Conservation (phyloP, 2,888 invertebrate genomes). For the Gandaritis pyraliata region DNA sequence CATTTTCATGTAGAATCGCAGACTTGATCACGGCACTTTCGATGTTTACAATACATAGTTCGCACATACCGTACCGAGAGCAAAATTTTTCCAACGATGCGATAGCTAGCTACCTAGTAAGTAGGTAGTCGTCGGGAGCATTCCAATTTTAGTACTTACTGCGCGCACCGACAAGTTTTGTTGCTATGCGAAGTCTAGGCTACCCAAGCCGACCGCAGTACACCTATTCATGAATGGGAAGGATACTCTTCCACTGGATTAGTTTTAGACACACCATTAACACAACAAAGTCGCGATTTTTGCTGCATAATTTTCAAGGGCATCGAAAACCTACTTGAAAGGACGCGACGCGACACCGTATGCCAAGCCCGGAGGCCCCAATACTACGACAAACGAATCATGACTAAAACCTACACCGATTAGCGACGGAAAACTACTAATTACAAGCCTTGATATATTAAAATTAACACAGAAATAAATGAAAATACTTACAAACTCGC, state of each 20-base stretch:
- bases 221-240: constrained; percentile 59
- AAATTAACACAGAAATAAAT: constrained; percentile 76
- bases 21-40: constrained; percentile 54
- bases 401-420: constrained; percentile 74
- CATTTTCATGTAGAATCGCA: constrained; percentile 58
- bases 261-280: constrained; percentile 52
- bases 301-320: constrained; percentile 85
- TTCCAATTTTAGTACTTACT: constrained; percentile 76
- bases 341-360: constrained; percentile 42
- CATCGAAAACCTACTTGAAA: constrained; percentile 60
- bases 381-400: constrained; percentile 60
- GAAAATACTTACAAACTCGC: constrained; percentile 83
- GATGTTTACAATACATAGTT: constrained; percentile 48
- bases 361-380: constrained; percentile 41
- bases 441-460: constrained; percentile 57
- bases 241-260: constrained; percentile 56
- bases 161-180: constrained; percentile 53
- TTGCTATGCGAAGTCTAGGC: constrained; percentile 65
- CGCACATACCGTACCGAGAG: constrained; percentile 40
- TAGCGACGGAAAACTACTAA: constrained; percentile 57
- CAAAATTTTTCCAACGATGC: constrained; percentile 70
- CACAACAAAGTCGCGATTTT: constrained; percentile 71
- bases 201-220: constrained; percentile 48
- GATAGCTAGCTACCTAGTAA: constrained; percentile 12
- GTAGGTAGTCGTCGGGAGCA: constrained; percentile 60